Evolutionary conservation across 1,140 invertebrate species (phyloP), one percentile per base, ranked within the genome.

Genomic region (Nomia melanderi): DNA sequence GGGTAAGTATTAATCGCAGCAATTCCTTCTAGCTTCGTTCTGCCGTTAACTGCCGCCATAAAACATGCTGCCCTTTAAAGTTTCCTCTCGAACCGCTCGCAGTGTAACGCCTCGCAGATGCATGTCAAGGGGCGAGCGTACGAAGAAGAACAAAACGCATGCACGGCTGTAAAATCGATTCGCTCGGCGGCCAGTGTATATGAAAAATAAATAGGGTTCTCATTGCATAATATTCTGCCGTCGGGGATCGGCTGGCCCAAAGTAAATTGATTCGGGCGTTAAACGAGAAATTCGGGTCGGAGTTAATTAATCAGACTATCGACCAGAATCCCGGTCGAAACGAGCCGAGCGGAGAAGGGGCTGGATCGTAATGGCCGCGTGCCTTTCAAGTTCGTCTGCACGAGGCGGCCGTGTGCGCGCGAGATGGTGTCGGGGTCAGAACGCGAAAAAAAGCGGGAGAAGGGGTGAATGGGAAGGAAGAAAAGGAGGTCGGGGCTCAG

Each of bases 221-320:
- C 41, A 33, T 62, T 47, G 69, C n/a, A 56, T 41, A 27, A 69
- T 53, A 25, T 56, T 11, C 25, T 20, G 23, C 3, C 5, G 31
- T n/a, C n/a, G 1, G 36, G 5, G 14, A 57, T 29, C 31, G 20
- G 0, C 20, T 23, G 2, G 2, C 2, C 7, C 14, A n/a, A 1
- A 20, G 9, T 39, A 39, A 41, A 39, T 56, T 36, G 29, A 67
- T 39, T 67, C 54, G 12, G 25, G 23, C 50, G 50, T 27, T 27
- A 25, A 39, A 62, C 33, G 39, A 36, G 56, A 50, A 60, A 60
- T 71, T 60, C 17, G 33, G 12, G 29, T 8, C 20, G 3, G 44
- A 41, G 33, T 60, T 25, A 39, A 59, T 72, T 72, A 63, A 73
- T 65, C 50, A 7, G 8, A 39, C 36, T 47, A 53, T 63, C 41